Percentiles rank a stretch among this genome's conserved stretches.
Conservation (phyloP, 1,140 invertebrate genomes). For the Pseudomyrmex flavicornis region DNA sequence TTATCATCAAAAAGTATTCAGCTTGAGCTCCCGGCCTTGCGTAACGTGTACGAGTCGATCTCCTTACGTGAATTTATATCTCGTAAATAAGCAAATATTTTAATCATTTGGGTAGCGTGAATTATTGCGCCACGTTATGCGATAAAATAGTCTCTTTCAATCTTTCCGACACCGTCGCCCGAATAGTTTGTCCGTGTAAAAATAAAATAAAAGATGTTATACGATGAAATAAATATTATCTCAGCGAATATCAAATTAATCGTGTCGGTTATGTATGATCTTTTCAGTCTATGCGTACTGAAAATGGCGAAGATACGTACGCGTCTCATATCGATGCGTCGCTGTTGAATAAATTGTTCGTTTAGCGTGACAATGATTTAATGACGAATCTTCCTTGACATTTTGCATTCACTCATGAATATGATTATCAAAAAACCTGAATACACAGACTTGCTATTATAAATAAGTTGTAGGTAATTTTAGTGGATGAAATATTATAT, state of each 20-base stretch:
- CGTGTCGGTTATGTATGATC: not conserved
- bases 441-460: not conserved
- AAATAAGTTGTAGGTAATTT: not conserved
- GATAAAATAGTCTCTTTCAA: constrained; percentile 46
- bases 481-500: not conserved
- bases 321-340: too few relatives aligned
- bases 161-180: constrained; percentile 18
- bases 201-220: constrained; percentile 5
- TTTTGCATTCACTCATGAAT: not conserved
- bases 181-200: not conserved
- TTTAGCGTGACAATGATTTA: constrained; percentile 10
- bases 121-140: constrained; percentile 34
- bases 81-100: constrained; percentile 58
- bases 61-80: constrained; percentile 44
- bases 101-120: constrained; percentile 34
- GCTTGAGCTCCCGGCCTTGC: not conserved
- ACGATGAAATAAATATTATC: not conserved
- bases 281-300: not conserved
- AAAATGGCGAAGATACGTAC: not conserved
- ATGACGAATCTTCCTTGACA: constrained; percentile 9
- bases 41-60: constrained; percentile 6
- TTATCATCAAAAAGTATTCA: constrained; percentile 38
- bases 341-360: not conserved
- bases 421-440: not conserved
- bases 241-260: constrained; percentile 4